Evolutionary conservation across 2,113 vertebrate genomes (phyloP).

Genomic region (Mus spicilegus): DNA sequence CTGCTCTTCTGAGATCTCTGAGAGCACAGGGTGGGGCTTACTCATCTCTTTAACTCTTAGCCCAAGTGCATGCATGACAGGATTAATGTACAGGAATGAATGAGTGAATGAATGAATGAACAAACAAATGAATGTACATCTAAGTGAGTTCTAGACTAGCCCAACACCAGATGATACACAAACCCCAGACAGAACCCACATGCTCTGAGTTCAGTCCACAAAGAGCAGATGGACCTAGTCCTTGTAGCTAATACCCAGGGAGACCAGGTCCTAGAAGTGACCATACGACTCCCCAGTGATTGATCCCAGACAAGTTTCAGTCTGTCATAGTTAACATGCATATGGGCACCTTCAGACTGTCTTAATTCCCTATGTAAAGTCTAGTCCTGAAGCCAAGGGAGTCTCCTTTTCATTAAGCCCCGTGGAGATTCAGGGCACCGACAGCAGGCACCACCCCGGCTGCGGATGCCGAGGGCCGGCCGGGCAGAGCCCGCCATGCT

Average conservation of each 20-base stretch:
- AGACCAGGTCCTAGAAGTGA: not conserved
- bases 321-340: not conserved
- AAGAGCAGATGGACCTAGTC: not conserved
- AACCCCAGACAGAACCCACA: not conserved
- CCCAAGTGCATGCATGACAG: rapidly evolving
- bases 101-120: not conserved
- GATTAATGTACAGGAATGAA: not conserved
- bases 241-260: not conserved
- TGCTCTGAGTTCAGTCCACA: not conserved
- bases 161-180: not conserved
- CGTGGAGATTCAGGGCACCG: slow-evolving; percentile 4
- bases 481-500: slow-evolving; percentile 49
- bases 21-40: not conserved
- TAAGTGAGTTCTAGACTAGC: not conserved
- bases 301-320: not conserved
- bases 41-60: not conserved
- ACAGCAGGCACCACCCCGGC: slow-evolving; percentile 70
- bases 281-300: not conserved
- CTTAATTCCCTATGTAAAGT: not conserved
- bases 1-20: not conserved
- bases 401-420: not conserved
- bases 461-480: slow-evolving; percentile 68
- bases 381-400: not conserved
- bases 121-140: not conserved
- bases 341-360: not conserved